A percentile compares a stretch with the other conserved stretches of the same genome.
Evolutionary conservation across 2,797 vertebrate species (phyloP).

Genomic region (Pipistrellus kuhlii): DNA sequence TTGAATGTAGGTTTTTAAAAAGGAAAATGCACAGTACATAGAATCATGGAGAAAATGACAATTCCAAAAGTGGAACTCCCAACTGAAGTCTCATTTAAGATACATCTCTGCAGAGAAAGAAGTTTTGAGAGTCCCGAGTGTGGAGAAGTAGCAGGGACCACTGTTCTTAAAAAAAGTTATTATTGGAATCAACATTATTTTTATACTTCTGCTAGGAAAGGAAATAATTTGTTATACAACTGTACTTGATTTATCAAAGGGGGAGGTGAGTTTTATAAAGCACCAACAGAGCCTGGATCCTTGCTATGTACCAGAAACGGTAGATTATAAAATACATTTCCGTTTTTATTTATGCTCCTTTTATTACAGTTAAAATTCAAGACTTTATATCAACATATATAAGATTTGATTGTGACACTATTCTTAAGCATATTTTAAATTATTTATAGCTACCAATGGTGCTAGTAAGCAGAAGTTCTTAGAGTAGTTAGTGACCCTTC

Average conservation of each 20-base stretch:
- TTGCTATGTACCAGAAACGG: background rate
- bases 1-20: background rate
- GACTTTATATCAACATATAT: background rate
- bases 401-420: slow-evolving; percentile 25
- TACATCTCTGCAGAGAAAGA: background rate
- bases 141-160: background rate
- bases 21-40: background rate
- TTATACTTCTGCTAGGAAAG: background rate
- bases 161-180: background rate
- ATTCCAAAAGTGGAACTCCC: slow-evolving; percentile 11
- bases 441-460: background rate
- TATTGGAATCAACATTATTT: slow-evolving; percentile 2
- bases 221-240: slow-evolving; percentile 33
- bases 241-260: background rate
- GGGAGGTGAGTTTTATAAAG: background rate
- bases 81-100: slow-evolving; percentile 11
- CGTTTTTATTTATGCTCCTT: background rate
- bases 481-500: background rate
- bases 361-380: slow-evolving; percentile 31
- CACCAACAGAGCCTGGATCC: background rate
- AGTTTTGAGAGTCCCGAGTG: background rate
- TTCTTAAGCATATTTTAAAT: slow-evolving; percentile 47
- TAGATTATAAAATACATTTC: slow-evolving; percentile 54
- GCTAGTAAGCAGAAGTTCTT: slow-evolving; percentile 1
- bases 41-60: background rate